Evolutionary conservation across 2,113 vertebrate species (phyloP).

Genomic region (Stegostoma tigrinum): DNA sequence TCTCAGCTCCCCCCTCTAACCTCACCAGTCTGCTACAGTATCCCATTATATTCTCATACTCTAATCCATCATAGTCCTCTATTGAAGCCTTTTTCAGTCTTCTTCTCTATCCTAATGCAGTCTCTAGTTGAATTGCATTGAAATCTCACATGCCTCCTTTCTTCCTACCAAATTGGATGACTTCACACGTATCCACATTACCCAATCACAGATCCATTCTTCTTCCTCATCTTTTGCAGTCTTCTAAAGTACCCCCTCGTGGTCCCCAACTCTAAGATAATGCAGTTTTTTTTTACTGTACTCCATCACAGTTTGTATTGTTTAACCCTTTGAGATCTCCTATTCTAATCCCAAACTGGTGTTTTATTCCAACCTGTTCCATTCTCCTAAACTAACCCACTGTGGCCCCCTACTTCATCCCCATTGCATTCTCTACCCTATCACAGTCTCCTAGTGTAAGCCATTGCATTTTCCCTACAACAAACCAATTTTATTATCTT

Average conservation of each 20-base stretch:
- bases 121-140: background rate
- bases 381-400: background rate
- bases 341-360: background rate
- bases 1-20: background rate
- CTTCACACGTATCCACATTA: too few relatives aligned
- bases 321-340: too few relatives aligned
- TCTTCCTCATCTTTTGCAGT: too few relatives aligned
- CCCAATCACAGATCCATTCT: too few relatives aligned
- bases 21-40: background rate
- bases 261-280: background rate
- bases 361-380: background rate
- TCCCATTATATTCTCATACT: background rate
- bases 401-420: background rate
- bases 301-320: background rate
- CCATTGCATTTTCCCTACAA: too few relatives aligned
- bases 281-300: background rate
- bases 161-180: too few relatives aligned
- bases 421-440: too few relatives aligned
- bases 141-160: too few relatives aligned
- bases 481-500: too few relatives aligned
- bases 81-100: background rate
- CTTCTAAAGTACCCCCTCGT: too few relatives aligned
- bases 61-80: too few relatives aligned
- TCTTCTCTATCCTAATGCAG: background rate
- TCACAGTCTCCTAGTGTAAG: background rate